Percentiles rank a stretch among this genome's conserved stretches.
These are phyloP conservation scores for Thunnus thynnus DNA, from an alignment of 2,113 vertebrate species.

Conservation along the genomic window DNA sequence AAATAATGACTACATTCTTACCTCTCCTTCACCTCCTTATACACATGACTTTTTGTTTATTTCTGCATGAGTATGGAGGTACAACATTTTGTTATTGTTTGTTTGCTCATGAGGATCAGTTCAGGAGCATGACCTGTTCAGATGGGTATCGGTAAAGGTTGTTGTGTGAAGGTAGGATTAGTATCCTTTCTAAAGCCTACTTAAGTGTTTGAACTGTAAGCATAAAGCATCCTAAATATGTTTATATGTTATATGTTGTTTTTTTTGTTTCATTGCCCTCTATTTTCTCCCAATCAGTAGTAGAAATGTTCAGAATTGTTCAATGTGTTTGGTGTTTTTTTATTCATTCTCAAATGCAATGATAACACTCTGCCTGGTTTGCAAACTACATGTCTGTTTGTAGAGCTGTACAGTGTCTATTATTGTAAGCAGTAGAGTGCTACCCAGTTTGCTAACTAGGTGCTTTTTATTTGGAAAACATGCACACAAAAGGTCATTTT, in stretches of 20 bases:
- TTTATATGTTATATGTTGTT: no score
- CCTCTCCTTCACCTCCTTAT: neutral
- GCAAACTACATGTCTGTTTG: no score
- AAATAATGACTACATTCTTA: neutral
- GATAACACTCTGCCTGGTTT: no score
- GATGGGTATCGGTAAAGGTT: slow-evolving; percentile 38
- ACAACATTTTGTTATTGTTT: slow-evolving; percentile 8
- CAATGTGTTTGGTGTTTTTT: no score
- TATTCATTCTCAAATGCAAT: no score
- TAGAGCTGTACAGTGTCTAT: no score
- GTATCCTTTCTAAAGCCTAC: slow-evolving; percentile 1
- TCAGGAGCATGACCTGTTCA: slow-evolving; percentile 35
- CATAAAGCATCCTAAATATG: neutral
- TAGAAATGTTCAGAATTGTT: neutral
- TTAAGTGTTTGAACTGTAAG: slow-evolving; percentile 21
- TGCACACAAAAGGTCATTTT: neutral
- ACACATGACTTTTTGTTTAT: slow-evolving; percentile 3
- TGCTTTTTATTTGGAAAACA: neutral
- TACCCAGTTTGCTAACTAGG: no score
- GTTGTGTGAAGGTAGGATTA: slow-evolving; percentile 26
- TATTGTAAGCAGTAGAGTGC: no score
- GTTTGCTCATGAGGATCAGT: slow-evolving; percentile 1
- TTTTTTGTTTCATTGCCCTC: no score
- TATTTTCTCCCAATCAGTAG: neutral
- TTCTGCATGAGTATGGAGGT: slow-evolving; percentile 10